Conservation (phyloP, 2,797 vertebrate genomes). For the Sebastes hubbsi region DNA sequence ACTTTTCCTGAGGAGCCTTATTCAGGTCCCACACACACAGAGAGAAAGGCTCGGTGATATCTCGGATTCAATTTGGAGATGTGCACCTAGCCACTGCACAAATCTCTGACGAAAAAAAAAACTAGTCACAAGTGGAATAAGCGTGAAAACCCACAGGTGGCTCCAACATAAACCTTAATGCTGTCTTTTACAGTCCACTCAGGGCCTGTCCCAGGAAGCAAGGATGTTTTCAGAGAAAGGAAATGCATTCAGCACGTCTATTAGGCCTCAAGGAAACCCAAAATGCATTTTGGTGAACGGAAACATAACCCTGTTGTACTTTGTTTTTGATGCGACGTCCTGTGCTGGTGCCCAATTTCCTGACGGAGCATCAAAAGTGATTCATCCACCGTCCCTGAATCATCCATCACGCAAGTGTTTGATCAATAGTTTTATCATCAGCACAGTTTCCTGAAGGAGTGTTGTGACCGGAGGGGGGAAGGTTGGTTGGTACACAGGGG, state of each 20-base stretch:
- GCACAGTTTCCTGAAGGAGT: constrained; percentile 11
- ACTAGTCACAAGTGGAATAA: background rate
- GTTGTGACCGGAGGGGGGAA: background rate
- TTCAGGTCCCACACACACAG: constrained; percentile 24
- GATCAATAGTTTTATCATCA: constrained; percentile 44
- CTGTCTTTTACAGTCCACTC: background rate
- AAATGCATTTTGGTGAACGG: background rate
- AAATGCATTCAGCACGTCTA: background rate
- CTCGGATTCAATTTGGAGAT: constrained; percentile 36
- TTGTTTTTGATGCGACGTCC: background rate
- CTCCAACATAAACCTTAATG: background rate
- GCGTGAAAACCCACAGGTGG: background rate
- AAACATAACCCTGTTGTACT: background rate
- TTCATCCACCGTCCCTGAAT: constrained; percentile 27
- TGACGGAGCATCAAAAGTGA: constrained; percentile 25
- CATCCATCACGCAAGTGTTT: constrained; percentile 45
- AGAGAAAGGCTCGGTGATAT: constrained; percentile 28
- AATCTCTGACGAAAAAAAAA: background rate
- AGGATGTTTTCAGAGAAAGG: background rate
- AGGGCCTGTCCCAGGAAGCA: background rate
- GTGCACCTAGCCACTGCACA: background rate
- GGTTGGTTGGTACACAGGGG: background rate
- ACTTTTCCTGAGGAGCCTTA: constrained; percentile 29
- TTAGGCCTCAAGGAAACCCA: background rate
- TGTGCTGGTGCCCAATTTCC: constrained; percentile 33